Evolutionary conservation across 2,113 vertebrate genomes (phyloP).

Genomic region (Melospiza georgiana): DNA sequence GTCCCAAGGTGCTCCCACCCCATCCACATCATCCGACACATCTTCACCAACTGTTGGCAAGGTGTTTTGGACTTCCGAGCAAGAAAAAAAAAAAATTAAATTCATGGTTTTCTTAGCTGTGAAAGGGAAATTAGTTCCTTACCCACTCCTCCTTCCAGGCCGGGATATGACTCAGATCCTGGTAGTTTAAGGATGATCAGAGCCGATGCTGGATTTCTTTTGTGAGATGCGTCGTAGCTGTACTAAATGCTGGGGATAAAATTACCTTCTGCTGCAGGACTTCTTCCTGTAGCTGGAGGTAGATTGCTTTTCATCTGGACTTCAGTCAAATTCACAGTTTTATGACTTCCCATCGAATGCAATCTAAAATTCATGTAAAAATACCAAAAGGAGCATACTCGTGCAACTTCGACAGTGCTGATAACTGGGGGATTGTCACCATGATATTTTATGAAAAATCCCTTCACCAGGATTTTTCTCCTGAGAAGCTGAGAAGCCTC

Average conservation of each 20-base stretch:
- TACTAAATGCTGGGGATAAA: conserved; percentile 13
- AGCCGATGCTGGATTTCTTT: background rate
- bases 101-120: background rate
- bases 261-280: conserved; percentile 3
- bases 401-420: background rate
- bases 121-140: conserved; percentile 16
- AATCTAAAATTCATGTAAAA: background rate
- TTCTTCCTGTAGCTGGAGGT: background rate
- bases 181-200: background rate
- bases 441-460: too few relatives aligned
- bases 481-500: too few relatives aligned
- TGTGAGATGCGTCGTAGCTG: background rate
- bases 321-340: background rate
- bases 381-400: background rate
- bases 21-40: background rate
- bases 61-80: background rate
- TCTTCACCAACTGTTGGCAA: accelerated
- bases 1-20: background rate
- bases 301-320: background rate
- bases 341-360: background rate
- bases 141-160: background rate
- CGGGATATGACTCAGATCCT: background rate
- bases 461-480: too few relatives aligned
- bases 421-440: background rate
- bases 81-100: background rate